A percentile compares a stretch with the other conserved stretches of the same genome.
Conservation (phyloP, 1,140 invertebrate species). For the Andricus grossulariae region DNA sequence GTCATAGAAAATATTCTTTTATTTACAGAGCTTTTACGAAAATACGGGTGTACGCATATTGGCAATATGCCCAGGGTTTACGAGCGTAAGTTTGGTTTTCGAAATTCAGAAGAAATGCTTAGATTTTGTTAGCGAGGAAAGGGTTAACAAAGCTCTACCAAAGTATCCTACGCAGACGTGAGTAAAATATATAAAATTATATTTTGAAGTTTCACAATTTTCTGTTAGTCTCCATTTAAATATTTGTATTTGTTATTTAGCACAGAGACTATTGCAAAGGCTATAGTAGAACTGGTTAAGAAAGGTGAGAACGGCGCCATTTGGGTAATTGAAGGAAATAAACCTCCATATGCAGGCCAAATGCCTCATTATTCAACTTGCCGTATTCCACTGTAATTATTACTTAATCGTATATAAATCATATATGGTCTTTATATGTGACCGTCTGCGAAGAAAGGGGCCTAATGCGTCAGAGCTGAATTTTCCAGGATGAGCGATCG, state of each 20-base stretch:
- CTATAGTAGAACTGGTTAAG: constrained; percentile 71
- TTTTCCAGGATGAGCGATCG: too few species aligned
- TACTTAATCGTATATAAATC: too few species aligned
- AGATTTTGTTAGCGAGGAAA: constrained; percentile 52
- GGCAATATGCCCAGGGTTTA: constrained; percentile 76
- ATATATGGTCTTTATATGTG: too few species aligned
- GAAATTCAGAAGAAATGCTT: constrained; percentile 49
- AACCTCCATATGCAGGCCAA: constrained; percentile 69
- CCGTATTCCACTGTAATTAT: too few species aligned
- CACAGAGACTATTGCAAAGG: constrained; percentile 67
- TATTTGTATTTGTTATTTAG: constrained; percentile 55
- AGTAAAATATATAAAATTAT: neutral
- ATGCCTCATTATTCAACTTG: neutral
- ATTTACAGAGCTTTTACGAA: constrained; percentile 50
- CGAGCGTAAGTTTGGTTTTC: constrained; percentile 61
- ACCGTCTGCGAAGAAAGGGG: too few species aligned
- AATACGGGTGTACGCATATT: constrained; percentile 68
- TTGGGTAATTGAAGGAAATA: constrained; percentile 71
- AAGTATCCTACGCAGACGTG: constrained; percentile 43
- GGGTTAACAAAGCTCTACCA: constrained; percentile 40
- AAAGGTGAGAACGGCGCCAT: constrained; percentile 70
- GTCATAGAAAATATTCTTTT: constrained; percentile 8
- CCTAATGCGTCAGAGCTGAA: too few species aligned
- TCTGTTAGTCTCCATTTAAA: neutral
- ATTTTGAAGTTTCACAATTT: too few species aligned